A percentile compares a stretch with the other conserved stretches of the same genome.
Evolutionary conservation across 2,113 vertebrate species (phyloP).

Genomic region (Brachypteracias leptosomus): DNA sequence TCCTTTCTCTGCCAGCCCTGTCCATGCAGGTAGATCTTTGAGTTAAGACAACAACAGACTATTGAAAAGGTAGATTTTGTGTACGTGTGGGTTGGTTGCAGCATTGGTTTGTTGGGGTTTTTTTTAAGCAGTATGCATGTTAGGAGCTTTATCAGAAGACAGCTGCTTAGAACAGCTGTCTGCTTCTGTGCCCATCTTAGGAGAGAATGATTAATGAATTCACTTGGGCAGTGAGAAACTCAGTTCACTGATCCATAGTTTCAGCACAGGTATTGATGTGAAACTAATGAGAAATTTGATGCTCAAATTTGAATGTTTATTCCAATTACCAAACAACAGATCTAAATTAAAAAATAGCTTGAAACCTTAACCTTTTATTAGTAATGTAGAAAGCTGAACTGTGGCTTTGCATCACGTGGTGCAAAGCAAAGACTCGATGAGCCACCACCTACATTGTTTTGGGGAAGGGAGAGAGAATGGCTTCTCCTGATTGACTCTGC

Average conservation of each 20-base stretch:
- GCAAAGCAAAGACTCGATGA: not conserved
- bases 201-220: conserved; percentile 87
- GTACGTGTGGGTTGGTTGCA: not conserved
- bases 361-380: conserved; percentile 77
- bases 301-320: conserved; percentile 86
- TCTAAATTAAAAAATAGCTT: conserved; percentile 76
- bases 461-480: not conserved
- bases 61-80: conserved; percentile 4
- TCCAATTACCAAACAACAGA: conserved; percentile 84
- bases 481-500: conserved; percentile 25
- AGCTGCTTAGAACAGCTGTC: conserved; percentile 81
- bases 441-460: conserved; percentile 11
- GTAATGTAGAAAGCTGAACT: conserved; percentile 32
- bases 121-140: not conserved
- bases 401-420: not conserved
- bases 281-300: conserved; percentile 88
- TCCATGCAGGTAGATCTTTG: conserved; percentile 14
- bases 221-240: conserved; percentile 81
- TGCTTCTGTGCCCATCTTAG: conserved; percentile 75
- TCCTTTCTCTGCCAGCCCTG: conserved; percentile 38
- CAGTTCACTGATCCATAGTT: conserved; percentile 82
- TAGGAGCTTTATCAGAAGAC: conserved; percentile 64
- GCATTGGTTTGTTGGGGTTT: not conserved
- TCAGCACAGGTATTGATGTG: conserved; percentile 84
- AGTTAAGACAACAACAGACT: conserved; percentile 42